Percentiles rank a stretch among this genome's conserved stretches.
Conservation (phyloP, 2,113 vertebrate species). For the Hystrix brachyura region DNA sequence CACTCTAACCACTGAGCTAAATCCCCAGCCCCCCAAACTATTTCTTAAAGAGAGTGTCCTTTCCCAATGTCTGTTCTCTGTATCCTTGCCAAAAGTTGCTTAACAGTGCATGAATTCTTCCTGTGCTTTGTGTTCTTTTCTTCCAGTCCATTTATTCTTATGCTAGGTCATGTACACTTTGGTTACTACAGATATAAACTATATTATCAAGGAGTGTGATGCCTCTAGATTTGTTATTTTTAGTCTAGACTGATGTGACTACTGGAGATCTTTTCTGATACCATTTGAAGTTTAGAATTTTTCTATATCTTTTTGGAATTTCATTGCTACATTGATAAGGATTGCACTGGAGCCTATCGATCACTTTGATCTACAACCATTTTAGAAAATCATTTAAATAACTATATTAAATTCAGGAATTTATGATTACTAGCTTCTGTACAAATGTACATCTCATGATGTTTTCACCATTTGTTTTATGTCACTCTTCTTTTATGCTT, state of each 20-base stretch:
- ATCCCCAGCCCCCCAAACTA: neutral
- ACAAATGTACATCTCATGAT: neutral
- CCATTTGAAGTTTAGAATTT: neutral
- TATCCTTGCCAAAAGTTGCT: neutral
- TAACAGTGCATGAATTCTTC: neutral
- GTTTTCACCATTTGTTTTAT: neutral
- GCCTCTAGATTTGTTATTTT: neutral
- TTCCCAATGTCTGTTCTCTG: neutral
- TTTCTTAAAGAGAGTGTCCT: neutral
- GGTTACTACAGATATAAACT: neutral
- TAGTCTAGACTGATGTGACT: neutral
- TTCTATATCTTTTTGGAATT: neutral
- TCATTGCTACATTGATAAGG: neutral
- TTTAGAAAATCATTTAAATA: neutral
- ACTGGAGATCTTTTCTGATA: neutral
- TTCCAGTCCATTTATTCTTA: neutral
- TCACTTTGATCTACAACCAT: neutral
- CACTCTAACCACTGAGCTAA: too few species aligned
- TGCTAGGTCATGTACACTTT: neutral
- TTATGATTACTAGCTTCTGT: neutral
- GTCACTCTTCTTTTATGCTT: neutral
- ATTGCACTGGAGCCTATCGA: neutral
- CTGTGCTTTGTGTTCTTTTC: neutral
- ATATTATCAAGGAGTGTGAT: neutral
- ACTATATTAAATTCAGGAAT: neutral